These are phyloP conservation scores for Popillia japonica DNA, from an alignment of 1,140 invertebrate genomes.

Conservation along the genomic window DNA sequence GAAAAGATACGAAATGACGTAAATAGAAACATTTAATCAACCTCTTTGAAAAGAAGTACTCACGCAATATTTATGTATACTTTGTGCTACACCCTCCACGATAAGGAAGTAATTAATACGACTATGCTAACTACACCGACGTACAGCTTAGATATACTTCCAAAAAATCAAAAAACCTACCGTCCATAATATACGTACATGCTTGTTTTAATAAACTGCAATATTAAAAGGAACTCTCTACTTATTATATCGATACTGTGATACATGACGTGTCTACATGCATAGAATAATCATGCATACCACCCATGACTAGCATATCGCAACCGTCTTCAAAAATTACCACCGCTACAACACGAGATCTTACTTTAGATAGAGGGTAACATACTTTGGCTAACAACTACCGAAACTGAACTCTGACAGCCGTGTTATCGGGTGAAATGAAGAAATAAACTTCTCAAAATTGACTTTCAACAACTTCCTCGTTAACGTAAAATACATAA, in stretches of 20 bases:
- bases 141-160: background rate
- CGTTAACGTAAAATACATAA: background rate
- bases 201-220: background rate
- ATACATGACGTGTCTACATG: conserved; percentile 16
- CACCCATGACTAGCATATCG: background rate
- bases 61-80: background rate
- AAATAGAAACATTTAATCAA: background rate
- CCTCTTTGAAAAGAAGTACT: background rate
- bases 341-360: background rate
- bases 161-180: background rate
- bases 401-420: background rate
- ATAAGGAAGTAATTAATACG: conserved; percentile 17
- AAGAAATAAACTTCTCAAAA: background rate
- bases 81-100: background rate
- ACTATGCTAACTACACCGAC: background rate
- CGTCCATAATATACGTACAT: background rate
- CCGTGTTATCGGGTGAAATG: background rate
- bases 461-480: background rate
- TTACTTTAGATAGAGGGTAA: conserved; percentile 4
- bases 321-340: background rate
- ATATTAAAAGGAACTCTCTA: background rate
- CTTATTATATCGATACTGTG: background rate
- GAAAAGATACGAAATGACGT: too few relatives aligned
- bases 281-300: background rate
- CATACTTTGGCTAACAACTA: conserved; percentile 1